These are phyloP conservation scores for Ephestia elutella DNA, from an alignment of 1,140 invertebrate species.

Conservation along the genomic window DNA sequence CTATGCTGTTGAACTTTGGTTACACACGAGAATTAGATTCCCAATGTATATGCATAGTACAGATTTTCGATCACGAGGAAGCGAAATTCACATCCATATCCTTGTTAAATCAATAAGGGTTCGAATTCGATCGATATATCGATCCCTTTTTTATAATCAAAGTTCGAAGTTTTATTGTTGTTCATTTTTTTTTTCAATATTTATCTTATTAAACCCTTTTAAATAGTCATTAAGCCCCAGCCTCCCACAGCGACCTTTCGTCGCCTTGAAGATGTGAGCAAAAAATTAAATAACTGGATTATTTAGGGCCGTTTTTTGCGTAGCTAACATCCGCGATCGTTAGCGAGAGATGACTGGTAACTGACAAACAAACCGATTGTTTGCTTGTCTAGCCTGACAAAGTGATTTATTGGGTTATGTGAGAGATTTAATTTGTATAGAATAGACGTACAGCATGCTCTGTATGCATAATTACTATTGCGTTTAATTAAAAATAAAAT, in stretches of 20 bases:
- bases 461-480: too few species aligned
- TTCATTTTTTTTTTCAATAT: not conserved
- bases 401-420: slow-evolving; percentile 5
- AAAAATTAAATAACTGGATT: slow-evolving; percentile 32
- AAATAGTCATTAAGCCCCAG: slow-evolving; percentile 31
- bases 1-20: slow-evolving; percentile 25
- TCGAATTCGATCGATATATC: too few species aligned
- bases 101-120: too few species aligned
- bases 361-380: slow-evolving; percentile 49
- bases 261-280: slow-evolving; percentile 20
- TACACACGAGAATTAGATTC: slow-evolving; percentile 5
- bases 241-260: slow-evolving; percentile 31
- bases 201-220: slow-evolving; percentile 20
- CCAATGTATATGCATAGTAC: too few species aligned
- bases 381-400: slow-evolving; percentile 22
- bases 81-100: too few species aligned
- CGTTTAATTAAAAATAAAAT: too few species aligned
- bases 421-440: not conserved
- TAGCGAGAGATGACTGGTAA: slow-evolving; percentile 34
- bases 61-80: too few species aligned
- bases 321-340: slow-evolving; percentile 26
- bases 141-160: too few species aligned
- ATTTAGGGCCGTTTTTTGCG: slow-evolving; percentile 42
- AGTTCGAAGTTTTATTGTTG: too few species aligned
- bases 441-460: not conserved